Conservation (phyloP, 2,888 invertebrate genomes). For the Gari tellinella region DNA sequence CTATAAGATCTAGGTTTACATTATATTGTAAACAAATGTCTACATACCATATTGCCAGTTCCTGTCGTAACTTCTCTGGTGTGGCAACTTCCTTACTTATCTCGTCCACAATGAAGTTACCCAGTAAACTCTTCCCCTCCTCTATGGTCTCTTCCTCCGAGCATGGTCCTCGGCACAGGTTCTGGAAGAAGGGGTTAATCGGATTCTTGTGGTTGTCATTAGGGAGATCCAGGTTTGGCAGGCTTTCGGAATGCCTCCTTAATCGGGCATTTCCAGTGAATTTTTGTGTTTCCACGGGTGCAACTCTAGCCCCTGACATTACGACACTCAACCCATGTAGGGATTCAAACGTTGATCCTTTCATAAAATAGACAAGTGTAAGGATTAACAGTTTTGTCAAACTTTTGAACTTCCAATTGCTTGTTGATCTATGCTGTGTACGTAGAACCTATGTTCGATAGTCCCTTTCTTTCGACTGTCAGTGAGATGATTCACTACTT, state of each 20-base stretch:
- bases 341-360: too few relatives aligned
- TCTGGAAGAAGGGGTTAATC: constrained; percentile 5
- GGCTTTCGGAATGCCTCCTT: constrained; percentile 33
- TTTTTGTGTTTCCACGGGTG: constrained; percentile 1
- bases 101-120: constrained; percentile 50
- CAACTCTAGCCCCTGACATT: constrained; percentile 11
- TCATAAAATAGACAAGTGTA: too few relatives aligned
- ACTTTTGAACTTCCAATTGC: too few relatives aligned
- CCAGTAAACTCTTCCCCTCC: constrained; percentile 61
- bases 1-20: too few relatives aligned
- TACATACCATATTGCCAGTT: constrained; percentile 39
- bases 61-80: constrained; percentile 31
- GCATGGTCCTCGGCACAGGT: not conserved
- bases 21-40: too few relatives aligned
- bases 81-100: constrained; percentile 48
- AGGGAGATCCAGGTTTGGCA: constrained; percentile 28
- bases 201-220: constrained; percentile 32
- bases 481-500: too few relatives aligned
- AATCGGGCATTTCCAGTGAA: constrained; percentile 17
- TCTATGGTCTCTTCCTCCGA: constrained; percentile 50
- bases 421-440: too few relatives aligned
- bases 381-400: too few relatives aligned
- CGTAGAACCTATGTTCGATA: too few relatives aligned
- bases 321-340: constrained; percentile 6
- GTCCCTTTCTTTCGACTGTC: too few relatives aligned